These are phyloP conservation scores for Agraylea sexmaculata DNA, from an alignment of 1,140 invertebrate species.

Conservation along the genomic window DNA sequence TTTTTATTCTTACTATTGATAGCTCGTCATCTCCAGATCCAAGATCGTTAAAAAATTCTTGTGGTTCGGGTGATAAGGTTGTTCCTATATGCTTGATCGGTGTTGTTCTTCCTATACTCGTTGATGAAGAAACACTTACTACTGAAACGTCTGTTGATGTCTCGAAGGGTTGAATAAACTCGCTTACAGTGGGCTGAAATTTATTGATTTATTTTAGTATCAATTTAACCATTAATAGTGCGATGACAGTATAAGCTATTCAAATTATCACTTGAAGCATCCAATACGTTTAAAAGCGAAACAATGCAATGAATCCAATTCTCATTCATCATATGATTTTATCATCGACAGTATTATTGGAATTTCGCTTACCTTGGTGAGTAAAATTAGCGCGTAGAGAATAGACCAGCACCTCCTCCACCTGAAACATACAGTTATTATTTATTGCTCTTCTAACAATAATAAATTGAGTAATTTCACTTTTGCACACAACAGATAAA, in stretches of 20 bases:
- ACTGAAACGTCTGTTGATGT: constrained; percentile 30
- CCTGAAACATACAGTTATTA: no score
- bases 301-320: constrained; percentile 1
- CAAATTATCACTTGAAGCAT: no score
- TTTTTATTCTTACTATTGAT: constrained; percentile 5
- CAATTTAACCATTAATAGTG: not conserved
- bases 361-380: constrained; percentile 8
- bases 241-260: constrained; percentile 5
- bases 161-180: constrained; percentile 24
- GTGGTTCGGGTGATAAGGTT: not conserved
- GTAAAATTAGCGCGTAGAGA: not conserved
- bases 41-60: constrained; percentile 19
- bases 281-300: not conserved
- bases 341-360: not conserved
- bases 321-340: not conserved
- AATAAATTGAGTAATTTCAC: no score
- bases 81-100: not conserved
- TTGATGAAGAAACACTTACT: constrained; percentile 23
- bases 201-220: not conserved
- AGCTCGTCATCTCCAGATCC: constrained; percentile 35
- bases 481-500: no score
- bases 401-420: not conserved
- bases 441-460: no score
- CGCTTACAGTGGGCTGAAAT: constrained; percentile 14
- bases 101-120: constrained; percentile 14